Evolutionary conservation across 2,113 vertebrate species (phyloP).

Genomic region (Hyperoodon ampullatus): DNA sequence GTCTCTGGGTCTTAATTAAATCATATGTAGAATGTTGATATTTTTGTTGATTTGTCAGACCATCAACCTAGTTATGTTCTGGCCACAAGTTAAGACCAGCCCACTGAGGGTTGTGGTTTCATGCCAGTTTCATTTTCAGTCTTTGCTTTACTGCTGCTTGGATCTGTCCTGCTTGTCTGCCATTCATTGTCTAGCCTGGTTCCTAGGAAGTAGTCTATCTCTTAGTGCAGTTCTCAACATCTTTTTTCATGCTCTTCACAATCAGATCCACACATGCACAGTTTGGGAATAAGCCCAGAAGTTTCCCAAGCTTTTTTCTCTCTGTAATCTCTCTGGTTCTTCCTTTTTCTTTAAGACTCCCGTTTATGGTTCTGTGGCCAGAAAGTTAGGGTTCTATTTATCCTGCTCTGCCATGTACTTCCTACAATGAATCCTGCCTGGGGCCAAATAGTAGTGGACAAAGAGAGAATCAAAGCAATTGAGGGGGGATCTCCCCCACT

Average conservation of each 20-base stretch:
- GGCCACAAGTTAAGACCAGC: neutral
- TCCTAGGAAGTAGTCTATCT: no score
- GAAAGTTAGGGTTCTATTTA: neutral
- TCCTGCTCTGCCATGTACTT: neutral
- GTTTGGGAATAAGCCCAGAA: neutral
- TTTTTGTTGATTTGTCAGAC: neutral
- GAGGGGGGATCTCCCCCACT: fast-evolving
- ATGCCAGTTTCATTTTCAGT: neutral
- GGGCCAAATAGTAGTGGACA: neutral
- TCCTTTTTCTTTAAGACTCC: neutral
- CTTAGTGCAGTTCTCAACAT: neutral
- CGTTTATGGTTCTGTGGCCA: no score
- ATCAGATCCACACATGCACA: neutral
- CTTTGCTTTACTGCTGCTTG: neutral
- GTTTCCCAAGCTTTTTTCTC: neutral
- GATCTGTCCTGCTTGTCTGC: neutral
- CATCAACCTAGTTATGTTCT: no score
- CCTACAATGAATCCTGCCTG: neutral
- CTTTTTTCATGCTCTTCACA: neutral
- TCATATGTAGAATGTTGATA: neutral
- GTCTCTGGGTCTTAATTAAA: neutral
- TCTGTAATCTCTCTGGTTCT: neutral
- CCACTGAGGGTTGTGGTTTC: neutral
- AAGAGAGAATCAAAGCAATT: neutral
- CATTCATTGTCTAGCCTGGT: no score